Evolutionary conservation across 2,113 vertebrate species (phyloP).

Genomic region (Centropus unirufus): DNA sequence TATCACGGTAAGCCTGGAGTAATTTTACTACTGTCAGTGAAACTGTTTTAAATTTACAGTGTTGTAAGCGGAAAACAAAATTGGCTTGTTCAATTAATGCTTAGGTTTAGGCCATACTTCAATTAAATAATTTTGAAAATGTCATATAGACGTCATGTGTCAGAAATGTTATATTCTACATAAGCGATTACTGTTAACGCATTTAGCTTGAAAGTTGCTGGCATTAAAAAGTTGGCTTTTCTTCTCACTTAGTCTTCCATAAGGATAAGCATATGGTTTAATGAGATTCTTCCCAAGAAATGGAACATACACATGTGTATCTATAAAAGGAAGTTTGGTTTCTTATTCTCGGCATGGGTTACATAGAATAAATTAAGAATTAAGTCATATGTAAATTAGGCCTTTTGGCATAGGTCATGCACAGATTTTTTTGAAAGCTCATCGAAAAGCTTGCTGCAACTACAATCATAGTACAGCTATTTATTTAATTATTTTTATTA

Average conservation of each 20-base stretch:
- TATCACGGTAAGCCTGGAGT: not conserved
- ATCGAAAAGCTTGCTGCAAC: not conserved
- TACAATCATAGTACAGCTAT: not conserved
- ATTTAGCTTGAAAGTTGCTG: not conserved
- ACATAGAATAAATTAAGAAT: not conserved
- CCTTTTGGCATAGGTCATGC: not conserved
- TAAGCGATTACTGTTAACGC: not conserved
- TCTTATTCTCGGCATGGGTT: not conserved
- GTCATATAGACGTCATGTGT: not conserved
- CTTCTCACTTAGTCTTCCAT: not conserved
- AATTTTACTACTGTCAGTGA: not conserved
- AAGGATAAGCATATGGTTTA: constrained; percentile 11
- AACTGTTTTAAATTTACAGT: not conserved
- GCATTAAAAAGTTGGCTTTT: constrained; percentile 1
- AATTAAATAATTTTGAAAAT: not conserved
- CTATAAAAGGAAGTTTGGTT: not conserved
- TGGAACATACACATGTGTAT: not conserved
- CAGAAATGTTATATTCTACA: not conserved
- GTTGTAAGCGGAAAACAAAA: not conserved
- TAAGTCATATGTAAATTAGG: not conserved
- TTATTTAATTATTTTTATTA: not conserved
- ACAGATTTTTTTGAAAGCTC: not conserved
- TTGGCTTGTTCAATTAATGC: not conserved
- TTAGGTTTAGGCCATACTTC: not conserved
- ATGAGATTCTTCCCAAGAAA: not conserved